Base-by-base conservation (phyloP, 37 sponge, comb jelly and placozoan species). In the Halichondria panicea region DNA sequence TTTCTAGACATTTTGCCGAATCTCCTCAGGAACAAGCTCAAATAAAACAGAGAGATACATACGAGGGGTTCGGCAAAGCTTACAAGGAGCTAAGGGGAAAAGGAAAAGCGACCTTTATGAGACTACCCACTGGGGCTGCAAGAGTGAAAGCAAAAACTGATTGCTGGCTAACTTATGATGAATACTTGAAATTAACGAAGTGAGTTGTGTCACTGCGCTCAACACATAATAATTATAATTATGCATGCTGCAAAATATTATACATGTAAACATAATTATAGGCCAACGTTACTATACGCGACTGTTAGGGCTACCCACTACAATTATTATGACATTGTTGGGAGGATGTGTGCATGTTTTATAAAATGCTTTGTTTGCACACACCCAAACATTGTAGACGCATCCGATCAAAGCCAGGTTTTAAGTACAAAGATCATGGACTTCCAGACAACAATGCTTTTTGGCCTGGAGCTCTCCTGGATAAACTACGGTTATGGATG, bases 151-250 rank as follows among this genome's bases (percentile, higher is more conserved):
- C 81, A 37, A 89, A 83, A 55, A 79, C 81, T 24, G 90, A 89
- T 50, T 89, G 85, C 69, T 89, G 90, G 90, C 28, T 89, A 40
- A 84, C 85, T 19, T 89, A 74, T 67, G 65, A 59, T 1, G 76
- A 89, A n/a, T 89, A 69, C 59, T 44, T 52, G 25, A 30, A 56
- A 24, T 60, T 89, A 24, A 79, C 81, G 15, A 27, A 64, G 90
- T 89, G 57, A 44, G 80, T 46, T 28, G 37, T 28, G 6, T 24
- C 1, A 53, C 33, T 11, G 28, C 44, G 32, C 43, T 34, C 9
- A 9, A 67, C 12, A 35, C 40, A 30, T 38, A 27, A 35, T 67
- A 35, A 41, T 41, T 40, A n/a, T 21, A 9, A 9, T 15, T 22
- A 9, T 11, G 9, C 11, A 67, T 67, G 32, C n/a, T 67, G n/a